phyloP scores from a whole-genome alignment of 2,888 invertebrate species.

The Aromia moschata region DNA sequence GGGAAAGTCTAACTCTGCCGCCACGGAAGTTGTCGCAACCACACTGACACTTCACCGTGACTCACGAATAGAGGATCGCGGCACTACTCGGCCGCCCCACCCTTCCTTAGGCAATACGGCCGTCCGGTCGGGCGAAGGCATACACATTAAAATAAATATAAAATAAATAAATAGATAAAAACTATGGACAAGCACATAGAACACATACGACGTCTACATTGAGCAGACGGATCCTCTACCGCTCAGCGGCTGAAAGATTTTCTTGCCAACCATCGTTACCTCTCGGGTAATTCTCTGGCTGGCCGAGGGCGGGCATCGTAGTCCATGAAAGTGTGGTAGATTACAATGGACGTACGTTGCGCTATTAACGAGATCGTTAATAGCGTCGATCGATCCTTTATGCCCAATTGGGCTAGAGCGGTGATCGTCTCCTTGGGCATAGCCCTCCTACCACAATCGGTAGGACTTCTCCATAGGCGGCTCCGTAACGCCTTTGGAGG shows the following conservation, averaged over 20 bases:
- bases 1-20: not conserved
- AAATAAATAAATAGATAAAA: not conserved
- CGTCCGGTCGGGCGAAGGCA: not conserved
- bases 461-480: slow-evolving; percentile 40
- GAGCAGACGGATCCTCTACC: not conserved
- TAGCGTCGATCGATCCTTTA: slow-evolving; percentile 34
- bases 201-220: not conserved
- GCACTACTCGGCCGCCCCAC: not conserved
- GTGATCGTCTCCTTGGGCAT: slow-evolving; percentile 48
- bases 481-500: slow-evolving; percentile 31
- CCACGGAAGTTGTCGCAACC: not conserved
- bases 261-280: too few species aligned
- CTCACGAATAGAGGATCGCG: not conserved
- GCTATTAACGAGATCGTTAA: slow-evolving; percentile 49
- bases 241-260: not conserved
- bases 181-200: not conserved
- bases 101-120: not conserved
- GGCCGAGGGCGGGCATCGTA: slow-evolving; percentile 40
- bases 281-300: not conserved
- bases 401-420: slow-evolving; percentile 40
- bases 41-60: not conserved
- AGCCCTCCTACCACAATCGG: slow-evolving; percentile 54
- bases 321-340: slow-evolving; percentile 50
- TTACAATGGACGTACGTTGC: slow-evolving; percentile 46
- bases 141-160: not conserved